These are phyloP conservation scores for Phrynosoma platyrhinos DNA, from an alignment of 2,113 vertebrate genomes.

Conservation along the genomic window DNA sequence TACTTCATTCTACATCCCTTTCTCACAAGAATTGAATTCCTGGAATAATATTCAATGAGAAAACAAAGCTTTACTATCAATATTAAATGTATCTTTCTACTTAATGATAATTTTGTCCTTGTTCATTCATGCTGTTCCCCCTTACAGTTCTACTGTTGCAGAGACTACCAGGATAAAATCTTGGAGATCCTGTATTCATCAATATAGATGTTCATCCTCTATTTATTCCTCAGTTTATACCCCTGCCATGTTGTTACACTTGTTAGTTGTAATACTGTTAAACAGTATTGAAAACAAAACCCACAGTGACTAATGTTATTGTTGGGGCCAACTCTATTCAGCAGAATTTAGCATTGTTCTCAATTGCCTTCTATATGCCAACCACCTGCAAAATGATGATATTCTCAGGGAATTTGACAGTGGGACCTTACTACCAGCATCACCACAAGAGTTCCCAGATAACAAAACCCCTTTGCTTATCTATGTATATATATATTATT, in stretches of 20 bases:
- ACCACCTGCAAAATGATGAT: neutral
- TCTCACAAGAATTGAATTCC: neutral
- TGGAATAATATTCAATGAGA: conserved; percentile 33
- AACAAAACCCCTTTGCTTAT: neutral
- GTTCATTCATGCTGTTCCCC: neutral
- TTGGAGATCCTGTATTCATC: neutral
- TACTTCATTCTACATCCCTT: neutral
- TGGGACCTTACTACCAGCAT: neutral
- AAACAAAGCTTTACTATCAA: conserved; percentile 37
- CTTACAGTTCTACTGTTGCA: neutral
- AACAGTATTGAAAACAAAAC: neutral
- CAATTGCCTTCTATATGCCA: neutral
- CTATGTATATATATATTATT: too few relatives aligned
- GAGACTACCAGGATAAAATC: neutral
- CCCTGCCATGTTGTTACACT: conserved; percentile 2
- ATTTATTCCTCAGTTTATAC: conserved; percentile 19
- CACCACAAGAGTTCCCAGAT: neutral
- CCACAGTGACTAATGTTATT: neutral
- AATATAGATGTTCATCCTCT: conserved; percentile 3
- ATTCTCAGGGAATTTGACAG: too few relatives aligned
- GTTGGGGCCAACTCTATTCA: neutral
- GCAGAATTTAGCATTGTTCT: neutral
- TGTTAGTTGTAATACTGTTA: neutral
- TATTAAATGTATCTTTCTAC: conserved; percentile 15
- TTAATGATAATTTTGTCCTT: conserved; percentile 6